Conservation (phyloP, 2,797 vertebrate species). For the Pseudochromis fuscus region DNA sequence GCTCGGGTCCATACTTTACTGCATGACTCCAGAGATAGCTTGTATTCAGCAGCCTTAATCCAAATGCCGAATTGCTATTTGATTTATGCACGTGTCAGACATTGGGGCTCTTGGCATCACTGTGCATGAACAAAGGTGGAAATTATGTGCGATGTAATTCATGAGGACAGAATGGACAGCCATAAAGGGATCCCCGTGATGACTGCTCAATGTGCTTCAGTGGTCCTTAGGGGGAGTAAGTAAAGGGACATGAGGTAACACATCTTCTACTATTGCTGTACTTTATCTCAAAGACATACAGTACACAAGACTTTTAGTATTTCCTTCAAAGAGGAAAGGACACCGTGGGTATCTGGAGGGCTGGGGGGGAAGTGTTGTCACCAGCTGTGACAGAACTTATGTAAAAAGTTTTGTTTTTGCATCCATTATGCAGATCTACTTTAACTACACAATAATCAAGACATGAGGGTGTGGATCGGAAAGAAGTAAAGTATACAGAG, state of each 20-base stretch:
- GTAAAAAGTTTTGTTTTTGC: conserved; percentile 26
- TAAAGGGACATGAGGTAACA: conserved; percentile 66
- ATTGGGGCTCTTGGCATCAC: conserved; percentile 56
- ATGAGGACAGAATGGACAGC: conserved; percentile 72
- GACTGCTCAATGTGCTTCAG: conserved; percentile 61
- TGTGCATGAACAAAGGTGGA: conserved; percentile 70
- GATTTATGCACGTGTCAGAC: conserved; percentile 70
- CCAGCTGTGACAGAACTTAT: conserved; percentile 21
- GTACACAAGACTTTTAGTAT: conserved; percentile 32
- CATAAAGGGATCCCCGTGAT: conserved; percentile 71
- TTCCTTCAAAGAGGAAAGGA: conserved; percentile 13
- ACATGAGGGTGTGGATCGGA: conserved; percentile 55
- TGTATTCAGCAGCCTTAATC: conserved; percentile 65
- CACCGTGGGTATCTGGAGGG: not conserved
- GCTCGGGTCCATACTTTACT: conserved; percentile 54
- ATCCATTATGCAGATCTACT: conserved; percentile 63
- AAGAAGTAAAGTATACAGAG: conserved; percentile 30
- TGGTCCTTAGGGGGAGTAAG: conserved; percentile 54
- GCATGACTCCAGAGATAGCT: conserved; percentile 39
- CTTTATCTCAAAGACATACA: conserved; percentile 51
- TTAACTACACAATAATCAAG: conserved; percentile 50
- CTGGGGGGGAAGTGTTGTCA: not conserved
- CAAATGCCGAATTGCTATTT: conserved; percentile 54
- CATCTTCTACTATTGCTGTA: conserved; percentile 52
- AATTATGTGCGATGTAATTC: conserved; percentile 76